phyloP scores from a whole-genome alignment of 2,797 vertebrate species.

The Phrynocephalus forsythii region DNA sequence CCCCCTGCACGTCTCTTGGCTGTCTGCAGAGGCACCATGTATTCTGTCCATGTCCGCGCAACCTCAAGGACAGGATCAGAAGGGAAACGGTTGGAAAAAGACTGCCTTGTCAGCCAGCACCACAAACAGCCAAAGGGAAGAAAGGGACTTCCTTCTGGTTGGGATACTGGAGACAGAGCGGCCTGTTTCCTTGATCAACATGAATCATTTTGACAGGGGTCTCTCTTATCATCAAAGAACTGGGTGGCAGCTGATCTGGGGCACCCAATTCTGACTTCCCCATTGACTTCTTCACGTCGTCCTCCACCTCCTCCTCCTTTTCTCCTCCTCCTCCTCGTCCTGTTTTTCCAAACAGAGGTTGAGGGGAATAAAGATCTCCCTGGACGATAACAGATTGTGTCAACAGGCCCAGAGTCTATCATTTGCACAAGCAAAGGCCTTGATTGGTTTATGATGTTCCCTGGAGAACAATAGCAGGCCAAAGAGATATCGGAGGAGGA shows the following conservation, averaged over 20 bases:
- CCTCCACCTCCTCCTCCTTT: no score
- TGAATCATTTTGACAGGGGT: neutral
- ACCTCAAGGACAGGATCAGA: neutral
- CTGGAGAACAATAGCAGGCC: neutral
- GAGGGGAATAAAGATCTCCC: neutral
- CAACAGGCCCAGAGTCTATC: neutral
- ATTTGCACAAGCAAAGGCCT: neutral
- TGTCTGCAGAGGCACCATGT: neutral
- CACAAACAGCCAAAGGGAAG: neutral
- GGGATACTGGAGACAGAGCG: neutral
- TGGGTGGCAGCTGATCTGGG: neutral
- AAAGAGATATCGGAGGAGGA: neutral
- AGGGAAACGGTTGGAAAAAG: neutral
- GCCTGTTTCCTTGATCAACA: neutral
- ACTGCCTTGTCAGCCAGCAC: neutral
- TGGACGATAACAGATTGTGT: neutral
- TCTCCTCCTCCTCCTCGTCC: no score
- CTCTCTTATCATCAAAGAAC: neutral
- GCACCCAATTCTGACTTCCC: neutral
- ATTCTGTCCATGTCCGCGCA: neutral
- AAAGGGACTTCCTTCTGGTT: neutral
- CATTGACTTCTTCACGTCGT: neutral
- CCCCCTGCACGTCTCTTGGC: neutral
- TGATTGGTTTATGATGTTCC: conserved; percentile 7
- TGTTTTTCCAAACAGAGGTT: no score